These are phyloP conservation scores for Trematomus bernacchii DNA, from an alignment of 2,797 vertebrate genomes.

Conservation along the genomic window DNA sequence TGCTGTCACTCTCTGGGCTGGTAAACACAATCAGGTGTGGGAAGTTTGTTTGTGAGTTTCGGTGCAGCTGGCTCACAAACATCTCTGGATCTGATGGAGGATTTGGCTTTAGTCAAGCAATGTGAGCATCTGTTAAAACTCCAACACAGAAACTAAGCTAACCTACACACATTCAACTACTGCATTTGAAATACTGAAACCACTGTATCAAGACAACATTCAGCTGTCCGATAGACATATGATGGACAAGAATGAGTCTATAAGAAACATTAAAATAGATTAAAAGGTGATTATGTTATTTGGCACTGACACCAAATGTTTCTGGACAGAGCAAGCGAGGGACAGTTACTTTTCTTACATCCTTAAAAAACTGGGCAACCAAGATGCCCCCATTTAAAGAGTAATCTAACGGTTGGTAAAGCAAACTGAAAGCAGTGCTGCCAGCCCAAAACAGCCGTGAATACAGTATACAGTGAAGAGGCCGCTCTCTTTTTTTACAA, in stretches of 20 bases:
- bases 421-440: conserved; percentile 22
- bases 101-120: no score
- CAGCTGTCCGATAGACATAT: no score
- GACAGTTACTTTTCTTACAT: background rate
- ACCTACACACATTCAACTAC: no score
- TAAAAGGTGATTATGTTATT: no score
- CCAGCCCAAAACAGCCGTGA: conserved; percentile 1
- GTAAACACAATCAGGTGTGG: background rate
- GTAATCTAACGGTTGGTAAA: conserved; percentile 31
- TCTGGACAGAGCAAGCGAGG: background rate
- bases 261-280: no score
- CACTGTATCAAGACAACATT: no score
- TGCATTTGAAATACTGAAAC: no score
- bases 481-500: background rate
- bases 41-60: background rate
- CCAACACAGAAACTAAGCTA: no score
- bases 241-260: no score
- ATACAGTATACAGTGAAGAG: background rate
- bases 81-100: background rate
- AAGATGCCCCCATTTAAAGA: conserved; percentile 1
- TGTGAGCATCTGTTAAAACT: no score
- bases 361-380: background rate
- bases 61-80: no score
- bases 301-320: background rate
- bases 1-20: background rate